These are phyloP conservation scores for Mallotus villosus DNA, from an alignment of 2,797 vertebrate species.

Conservation along the genomic window DNA sequence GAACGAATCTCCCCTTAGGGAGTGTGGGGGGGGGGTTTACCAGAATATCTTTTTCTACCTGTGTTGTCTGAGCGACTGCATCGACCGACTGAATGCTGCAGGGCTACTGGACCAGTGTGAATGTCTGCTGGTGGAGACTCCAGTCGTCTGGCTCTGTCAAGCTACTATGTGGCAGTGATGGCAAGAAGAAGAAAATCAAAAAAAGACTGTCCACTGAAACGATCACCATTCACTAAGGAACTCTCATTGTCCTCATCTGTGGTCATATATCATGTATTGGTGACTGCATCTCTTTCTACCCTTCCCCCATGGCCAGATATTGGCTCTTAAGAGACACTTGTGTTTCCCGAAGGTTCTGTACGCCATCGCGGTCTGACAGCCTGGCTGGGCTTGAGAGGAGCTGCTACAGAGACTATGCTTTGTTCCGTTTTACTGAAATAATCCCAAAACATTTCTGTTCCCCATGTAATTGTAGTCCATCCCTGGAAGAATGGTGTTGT, in stretches of 20 bases:
- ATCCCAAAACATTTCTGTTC: conserved; percentile 35
- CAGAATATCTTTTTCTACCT: conserved; percentile 33
- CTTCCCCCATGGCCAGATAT: conserved; percentile 34
- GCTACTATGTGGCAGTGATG: conserved; percentile 14
- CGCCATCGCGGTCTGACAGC: conserved; percentile 30
- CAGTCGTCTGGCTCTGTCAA: conserved; percentile 41
- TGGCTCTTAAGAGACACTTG: conserved; percentile 27
- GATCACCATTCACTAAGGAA: conserved; percentile 15
- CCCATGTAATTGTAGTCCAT: conserved; percentile 17
- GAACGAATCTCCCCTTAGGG: conserved; percentile 10
- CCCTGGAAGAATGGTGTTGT: conserved; percentile 37
- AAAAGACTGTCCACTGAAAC: too few relatives aligned
- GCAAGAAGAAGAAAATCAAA: too few relatives aligned
- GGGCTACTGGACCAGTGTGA: conserved; percentile 47
- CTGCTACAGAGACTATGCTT: conserved; percentile 6
- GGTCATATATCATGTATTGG: conserved; percentile 32
- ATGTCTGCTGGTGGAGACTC: conserved; percentile 43
- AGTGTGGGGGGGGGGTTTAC: too few relatives aligned
- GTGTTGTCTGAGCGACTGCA: conserved; percentile 24
- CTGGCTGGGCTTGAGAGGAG: conserved; percentile 29
- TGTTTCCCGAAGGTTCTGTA: conserved; percentile 27
- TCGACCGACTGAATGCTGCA: conserved; percentile 53
- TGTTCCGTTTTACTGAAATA: conserved; percentile 21
- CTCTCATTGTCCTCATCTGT: neutral
- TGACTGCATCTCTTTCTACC: conserved; percentile 32